Conservation (phyloP, 2,113 vertebrate species). For the Pluvialis apricaria region DNA sequence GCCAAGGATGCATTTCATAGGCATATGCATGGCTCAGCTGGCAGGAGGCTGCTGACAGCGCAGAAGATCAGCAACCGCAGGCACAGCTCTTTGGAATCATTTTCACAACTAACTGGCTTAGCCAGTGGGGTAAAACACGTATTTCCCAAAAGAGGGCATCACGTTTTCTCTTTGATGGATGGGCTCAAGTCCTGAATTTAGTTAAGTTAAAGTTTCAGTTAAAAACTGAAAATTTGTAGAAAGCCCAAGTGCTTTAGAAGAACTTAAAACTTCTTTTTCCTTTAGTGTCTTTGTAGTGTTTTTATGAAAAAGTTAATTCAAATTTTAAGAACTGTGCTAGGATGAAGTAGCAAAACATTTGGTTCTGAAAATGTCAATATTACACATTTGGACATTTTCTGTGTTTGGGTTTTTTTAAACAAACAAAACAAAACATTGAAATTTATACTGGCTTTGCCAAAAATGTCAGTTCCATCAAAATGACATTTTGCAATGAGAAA, state of each 20-base stretch:
- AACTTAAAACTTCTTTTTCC: neutral
- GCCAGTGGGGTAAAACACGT: neutral
- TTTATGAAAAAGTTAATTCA: constrained; percentile 11
- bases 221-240: neutral
- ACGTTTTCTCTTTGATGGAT: neutral
- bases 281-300: neutral
- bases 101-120: neutral
- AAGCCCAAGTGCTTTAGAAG: neutral
- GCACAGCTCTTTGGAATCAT: neutral
- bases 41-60: neutral
- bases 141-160: neutral
- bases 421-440: constrained; percentile 55
- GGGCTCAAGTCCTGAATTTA: neutral
- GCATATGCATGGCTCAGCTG: neutral
- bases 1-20: neutral
- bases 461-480: constrained; percentile 49
- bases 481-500: constrained; percentile 44
- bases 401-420: neutral
- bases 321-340: constrained; percentile 20
- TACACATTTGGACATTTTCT: constrained; percentile 54
- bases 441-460: constrained; percentile 57
- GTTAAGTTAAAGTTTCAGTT: no score
- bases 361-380: constrained; percentile 59
- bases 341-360: constrained; percentile 53
- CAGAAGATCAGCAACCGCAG: neutral